A percentile compares a stretch with the other conserved stretches of the same genome.
phyloP scores from a whole-genome alignment of 2,113 vertebrate species.

The Sprattus sprattus region DNA sequence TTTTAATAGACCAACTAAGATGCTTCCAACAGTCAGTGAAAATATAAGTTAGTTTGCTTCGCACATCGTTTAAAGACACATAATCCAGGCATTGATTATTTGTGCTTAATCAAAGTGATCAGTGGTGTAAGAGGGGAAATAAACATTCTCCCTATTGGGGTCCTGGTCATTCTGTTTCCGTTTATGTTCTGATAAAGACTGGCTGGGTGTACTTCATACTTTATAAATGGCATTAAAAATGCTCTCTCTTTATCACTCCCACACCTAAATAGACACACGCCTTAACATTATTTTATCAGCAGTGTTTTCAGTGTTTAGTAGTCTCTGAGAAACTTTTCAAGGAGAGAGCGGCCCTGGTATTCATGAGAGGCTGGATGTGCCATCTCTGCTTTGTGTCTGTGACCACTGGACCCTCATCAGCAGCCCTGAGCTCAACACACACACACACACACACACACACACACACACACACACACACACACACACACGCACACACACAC shows the following conservation, averaged over 20 bases:
- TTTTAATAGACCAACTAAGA: background rate
- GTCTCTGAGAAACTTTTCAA: constrained; percentile 31
- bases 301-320: background rate
- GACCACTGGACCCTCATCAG: background rate
- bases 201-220: no score
- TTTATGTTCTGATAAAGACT: background rate
- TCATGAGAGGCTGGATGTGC: constrained; percentile 13
- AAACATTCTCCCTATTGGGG: no score
- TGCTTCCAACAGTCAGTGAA: background rate
- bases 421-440: no score
- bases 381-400: background rate
- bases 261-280: background rate
- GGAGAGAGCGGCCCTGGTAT: constrained; percentile 10
- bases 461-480: no score
- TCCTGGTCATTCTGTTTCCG: no score
- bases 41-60: background rate
- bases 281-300: background rate
- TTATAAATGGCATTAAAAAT: background rate
- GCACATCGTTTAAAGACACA: background rate
- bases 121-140: background rate
- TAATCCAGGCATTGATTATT: background rate
- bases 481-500: no score
- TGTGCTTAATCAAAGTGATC: background rate
- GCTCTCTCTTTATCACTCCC: background rate
- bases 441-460: no score